These are phyloP conservation scores for Leptothorax acervorum DNA, from an alignment of 2,888 invertebrate genomes.

Conservation along the genomic window DNA sequence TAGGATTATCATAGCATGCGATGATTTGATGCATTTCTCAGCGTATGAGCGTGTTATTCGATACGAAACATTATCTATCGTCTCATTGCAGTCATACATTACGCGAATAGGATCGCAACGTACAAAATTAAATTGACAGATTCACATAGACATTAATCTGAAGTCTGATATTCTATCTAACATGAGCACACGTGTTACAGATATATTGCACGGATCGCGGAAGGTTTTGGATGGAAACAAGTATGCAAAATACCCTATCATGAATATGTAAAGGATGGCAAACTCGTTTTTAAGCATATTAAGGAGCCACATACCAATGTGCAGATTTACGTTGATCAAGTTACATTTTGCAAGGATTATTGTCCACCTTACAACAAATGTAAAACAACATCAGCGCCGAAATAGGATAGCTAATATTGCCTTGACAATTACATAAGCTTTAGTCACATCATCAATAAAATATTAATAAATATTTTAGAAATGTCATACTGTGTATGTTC, in stretches of 20 bases:
- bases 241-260: constrained; percentile 74
- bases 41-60: constrained; percentile 5
- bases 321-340: constrained; percentile 67
- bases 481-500: not conserved
- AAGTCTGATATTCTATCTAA: constrained; percentile 19
- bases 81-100: not conserved
- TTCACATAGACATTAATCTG: not conserved
- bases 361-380: constrained; percentile 20
- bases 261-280: constrained; percentile 71
- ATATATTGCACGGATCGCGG: constrained; percentile 73
- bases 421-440: not conserved
- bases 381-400: not conserved
- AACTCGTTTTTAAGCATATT: constrained; percentile 75
- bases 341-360: constrained; percentile 51
- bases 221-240: constrained; percentile 75
- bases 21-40: constrained; percentile 18
- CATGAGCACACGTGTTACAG: constrained; percentile 59
- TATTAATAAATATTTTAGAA: constrained; percentile 5
- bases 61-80: constrained; percentile 6
- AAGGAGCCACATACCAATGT: constrained; percentile 77
- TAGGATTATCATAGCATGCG: constrained; percentile 3
- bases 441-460: not conserved
- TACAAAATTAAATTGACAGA: constrained; percentile 23
- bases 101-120: not conserved
- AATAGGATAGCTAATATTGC: not conserved